phyloP scores from a whole-genome alignment of 2,888 invertebrate species.

The Sphaeridia pumilis region DNA sequence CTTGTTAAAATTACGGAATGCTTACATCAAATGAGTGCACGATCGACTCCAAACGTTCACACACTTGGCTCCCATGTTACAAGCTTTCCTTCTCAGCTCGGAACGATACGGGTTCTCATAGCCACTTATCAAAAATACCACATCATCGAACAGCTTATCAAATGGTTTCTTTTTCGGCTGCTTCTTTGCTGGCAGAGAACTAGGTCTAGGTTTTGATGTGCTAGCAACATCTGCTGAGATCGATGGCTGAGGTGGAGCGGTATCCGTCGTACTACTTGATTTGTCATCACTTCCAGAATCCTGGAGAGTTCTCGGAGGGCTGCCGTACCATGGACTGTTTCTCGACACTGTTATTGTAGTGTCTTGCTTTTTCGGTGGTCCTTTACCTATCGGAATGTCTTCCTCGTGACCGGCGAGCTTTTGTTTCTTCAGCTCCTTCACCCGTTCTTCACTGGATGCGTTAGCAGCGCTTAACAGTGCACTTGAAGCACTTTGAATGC shows the following conservation, averaged over 20 bases:
- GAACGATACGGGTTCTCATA: constrained; percentile 69
- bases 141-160: constrained; percentile 50
- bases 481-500: constrained; percentile 39
- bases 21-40: constrained; percentile 79
- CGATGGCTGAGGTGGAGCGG: not conserved
- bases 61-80: constrained; percentile 68
- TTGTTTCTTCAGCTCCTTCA: constrained; percentile 20
- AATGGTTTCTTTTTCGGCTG: constrained; percentile 44
- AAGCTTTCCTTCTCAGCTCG: constrained; percentile 53
- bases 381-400: not conserved
- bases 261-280: not conserved
- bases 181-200: constrained; percentile 5
- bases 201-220: not conserved
- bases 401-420: not conserved
- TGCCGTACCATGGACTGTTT: constrained; percentile 12
- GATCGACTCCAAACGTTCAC: constrained; percentile 58
- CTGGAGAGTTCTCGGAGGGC: not conserved
- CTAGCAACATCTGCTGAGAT: not conserved
- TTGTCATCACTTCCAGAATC: too few relatives aligned
- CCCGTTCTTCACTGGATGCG: constrained; percentile 20
- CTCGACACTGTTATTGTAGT: constrained; percentile 1
- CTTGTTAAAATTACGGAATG: not conserved
- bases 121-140: constrained; percentile 72
- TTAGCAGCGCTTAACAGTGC: constrained; percentile 25
- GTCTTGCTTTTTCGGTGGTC: not conserved